Conservation (phyloP, 2,888 invertebrate species). For the Dascillus cervinus region DNA sequence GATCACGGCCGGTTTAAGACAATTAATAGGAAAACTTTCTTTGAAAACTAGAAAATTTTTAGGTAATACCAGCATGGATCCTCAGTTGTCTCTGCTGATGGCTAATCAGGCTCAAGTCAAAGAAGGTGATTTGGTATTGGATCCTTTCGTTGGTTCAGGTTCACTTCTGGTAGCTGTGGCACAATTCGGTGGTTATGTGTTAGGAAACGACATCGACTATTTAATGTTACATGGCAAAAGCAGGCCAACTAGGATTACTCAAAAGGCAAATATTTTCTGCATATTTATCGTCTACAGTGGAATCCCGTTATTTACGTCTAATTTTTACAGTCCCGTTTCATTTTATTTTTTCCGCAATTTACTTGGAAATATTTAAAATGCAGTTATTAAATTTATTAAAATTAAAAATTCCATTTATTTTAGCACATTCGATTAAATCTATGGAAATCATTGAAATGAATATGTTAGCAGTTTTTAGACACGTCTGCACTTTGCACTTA, state of each 20-base stretch:
- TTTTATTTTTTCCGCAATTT: no score
- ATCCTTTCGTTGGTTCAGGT: constrained; percentile 88
- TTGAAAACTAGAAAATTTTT: constrained; percentile 90
- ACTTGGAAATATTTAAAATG: no score
- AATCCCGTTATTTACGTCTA: no score
- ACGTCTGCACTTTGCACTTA: no score
- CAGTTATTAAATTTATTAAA: no score
- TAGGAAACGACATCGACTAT: constrained; percentile 91
- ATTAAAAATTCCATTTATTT: no score
- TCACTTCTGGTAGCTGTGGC: constrained; percentile 83
- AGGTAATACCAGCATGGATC: constrained; percentile 98
- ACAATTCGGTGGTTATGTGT: constrained; percentile 77
- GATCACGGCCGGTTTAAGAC: constrained; percentile 80
- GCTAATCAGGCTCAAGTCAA: constrained; percentile 83
- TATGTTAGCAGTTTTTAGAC: no score
- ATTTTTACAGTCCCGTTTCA: no score
- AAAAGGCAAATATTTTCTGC: constrained; percentile 56
- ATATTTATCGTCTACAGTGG: no score
- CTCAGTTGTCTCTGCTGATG: constrained; percentile 89
- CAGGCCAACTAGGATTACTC: constrained; percentile 69
- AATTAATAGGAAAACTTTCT: constrained; percentile 71
- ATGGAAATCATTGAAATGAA: no score
- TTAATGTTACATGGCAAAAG: constrained; percentile 85
- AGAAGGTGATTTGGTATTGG: constrained; percentile 69
- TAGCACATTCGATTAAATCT: no score